phyloP scores from a whole-genome alignment of 2,113 vertebrate genomes.

The Pipra filicauda region DNA sequence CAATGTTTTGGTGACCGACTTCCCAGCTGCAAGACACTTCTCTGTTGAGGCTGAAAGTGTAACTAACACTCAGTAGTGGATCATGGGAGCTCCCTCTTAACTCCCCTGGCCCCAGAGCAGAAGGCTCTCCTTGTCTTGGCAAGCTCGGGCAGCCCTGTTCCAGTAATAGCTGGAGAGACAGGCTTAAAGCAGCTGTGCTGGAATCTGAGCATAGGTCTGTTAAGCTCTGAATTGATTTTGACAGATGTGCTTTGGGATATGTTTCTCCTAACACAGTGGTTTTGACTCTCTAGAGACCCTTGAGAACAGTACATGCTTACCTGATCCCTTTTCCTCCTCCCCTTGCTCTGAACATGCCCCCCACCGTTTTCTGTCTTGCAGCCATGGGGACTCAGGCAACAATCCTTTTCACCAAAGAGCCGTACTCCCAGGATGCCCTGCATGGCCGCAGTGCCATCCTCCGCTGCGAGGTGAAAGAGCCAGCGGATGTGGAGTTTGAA shows the following conservation, averaged over 20 bases:
- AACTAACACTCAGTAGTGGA: no score
- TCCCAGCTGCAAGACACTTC: background rate
- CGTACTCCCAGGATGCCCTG: constrained; percentile 92
- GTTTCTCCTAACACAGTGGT: background rate
- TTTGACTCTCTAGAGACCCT: background rate
- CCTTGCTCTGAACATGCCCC: background rate
- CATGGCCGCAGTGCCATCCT: constrained; percentile 95
- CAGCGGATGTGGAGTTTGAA: constrained; percentile 61
- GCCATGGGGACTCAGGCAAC: constrained; percentile 57
- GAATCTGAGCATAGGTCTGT: background rate
- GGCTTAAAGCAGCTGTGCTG: background rate
- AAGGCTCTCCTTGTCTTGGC: background rate
- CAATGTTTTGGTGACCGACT: background rate
- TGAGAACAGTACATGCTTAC: accelerated
- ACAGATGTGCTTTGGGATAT: background rate
- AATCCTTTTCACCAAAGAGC: constrained; percentile 91
- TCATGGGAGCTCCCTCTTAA: background rate
- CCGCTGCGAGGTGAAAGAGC: constrained; percentile 88
- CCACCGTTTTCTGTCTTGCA: background rate
- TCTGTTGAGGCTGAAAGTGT: background rate
- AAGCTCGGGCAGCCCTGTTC: background rate
- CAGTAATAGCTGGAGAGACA: background rate
- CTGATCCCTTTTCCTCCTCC: background rate
- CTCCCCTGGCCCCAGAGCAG: background rate
- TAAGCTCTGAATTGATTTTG: background rate